Evolutionary conservation across 2,113 vertebrate species (phyloP), one percentile per base, ranked within the genome.

Genomic region (Ptilonorhynchus violaceus): DNA sequence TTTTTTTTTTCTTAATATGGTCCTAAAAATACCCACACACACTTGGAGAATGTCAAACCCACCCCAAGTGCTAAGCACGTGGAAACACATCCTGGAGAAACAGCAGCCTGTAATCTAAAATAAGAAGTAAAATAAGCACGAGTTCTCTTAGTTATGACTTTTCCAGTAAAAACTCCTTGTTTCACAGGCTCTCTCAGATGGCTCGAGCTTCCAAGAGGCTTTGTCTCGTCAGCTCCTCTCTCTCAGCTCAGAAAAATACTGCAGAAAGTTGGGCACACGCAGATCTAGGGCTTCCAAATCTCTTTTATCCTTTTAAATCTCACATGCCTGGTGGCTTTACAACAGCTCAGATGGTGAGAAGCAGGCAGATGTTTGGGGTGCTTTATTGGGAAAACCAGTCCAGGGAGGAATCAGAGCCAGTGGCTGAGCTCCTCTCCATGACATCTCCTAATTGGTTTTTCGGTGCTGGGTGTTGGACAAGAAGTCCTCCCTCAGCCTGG

Each of bases 91-190:
- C 72, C 83, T 53, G 42, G 35, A 63, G 52, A 70, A 88, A 70
- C 60, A 94, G 68, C 86, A 84, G 77, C 63, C 82, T 91, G 72
- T 9, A 17, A 44, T 15, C 76, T 35, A 74, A 92, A 74, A n/a
- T 56, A 76, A 72, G 93, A 13, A 95, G 10, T 9, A 84, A 89
- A 93, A 37, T 10, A 41, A 87, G 42, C 1, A 31, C 2, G 55
- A 53, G 9, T 15, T 86, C 23, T 58, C 75, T 59, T 6, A 31
- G 50, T 63, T 92, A 28, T 6, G 22, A 56, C 15, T 67, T 64
- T 52, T 80, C 10, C 83, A 81, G 64, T 35, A 58, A 74, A 84
- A 77, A 12, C 9, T 74, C 21, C 10, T 42, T 25, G 5, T 39
- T 30, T 52, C 27, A 50, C 39, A 82, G 37, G 35, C 11, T 42